Conservation (phyloP, 2,888 invertebrate genomes). For the Microctonus brassicae region DNA sequence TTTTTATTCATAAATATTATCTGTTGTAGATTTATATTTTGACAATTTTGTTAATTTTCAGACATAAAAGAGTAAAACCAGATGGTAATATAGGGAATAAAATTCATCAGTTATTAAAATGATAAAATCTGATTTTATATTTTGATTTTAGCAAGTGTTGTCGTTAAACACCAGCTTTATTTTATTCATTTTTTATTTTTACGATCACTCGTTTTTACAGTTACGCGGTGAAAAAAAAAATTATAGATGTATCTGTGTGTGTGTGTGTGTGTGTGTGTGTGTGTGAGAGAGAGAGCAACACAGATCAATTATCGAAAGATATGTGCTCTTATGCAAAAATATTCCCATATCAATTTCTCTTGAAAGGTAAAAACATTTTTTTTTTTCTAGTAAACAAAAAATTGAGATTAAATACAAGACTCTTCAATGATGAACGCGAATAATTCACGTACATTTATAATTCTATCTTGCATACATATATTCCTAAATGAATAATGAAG, state of each 20-base stretch:
- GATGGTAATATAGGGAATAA: not conserved
- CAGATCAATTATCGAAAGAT: conserved; percentile 63
- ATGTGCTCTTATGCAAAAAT: conserved; percentile 63
- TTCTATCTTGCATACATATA: conserved; percentile 15
- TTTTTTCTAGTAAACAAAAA: not conserved
- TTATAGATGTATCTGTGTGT: not conserved
- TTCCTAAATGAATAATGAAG: conserved; percentile 45
- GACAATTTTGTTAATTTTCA: not conserved
- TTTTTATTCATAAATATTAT: not conserved
- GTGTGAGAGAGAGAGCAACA: conserved; percentile 26
- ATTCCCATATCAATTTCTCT: conserved; percentile 59
- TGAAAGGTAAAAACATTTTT: not conserved
- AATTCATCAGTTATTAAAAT: not conserved
- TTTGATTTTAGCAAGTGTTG: not conserved
- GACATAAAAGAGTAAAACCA: not conserved
- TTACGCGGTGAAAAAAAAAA: not conserved
- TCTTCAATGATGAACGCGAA: not conserved
- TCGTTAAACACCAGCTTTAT: not conserved
- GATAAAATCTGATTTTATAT: not conserved
- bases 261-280: not conserved
- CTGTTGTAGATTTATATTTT: not conserved
- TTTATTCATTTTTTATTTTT: conserved; percentile 27
- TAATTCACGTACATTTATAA: conserved; percentile 6
- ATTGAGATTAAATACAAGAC: not conserved
- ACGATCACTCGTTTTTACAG: not conserved